Percentiles rank a stretch among this genome's conserved stretches.
Conservation (phyloP, 2,888 invertebrate genomes). For the Epicampocera succincta region DNA sequence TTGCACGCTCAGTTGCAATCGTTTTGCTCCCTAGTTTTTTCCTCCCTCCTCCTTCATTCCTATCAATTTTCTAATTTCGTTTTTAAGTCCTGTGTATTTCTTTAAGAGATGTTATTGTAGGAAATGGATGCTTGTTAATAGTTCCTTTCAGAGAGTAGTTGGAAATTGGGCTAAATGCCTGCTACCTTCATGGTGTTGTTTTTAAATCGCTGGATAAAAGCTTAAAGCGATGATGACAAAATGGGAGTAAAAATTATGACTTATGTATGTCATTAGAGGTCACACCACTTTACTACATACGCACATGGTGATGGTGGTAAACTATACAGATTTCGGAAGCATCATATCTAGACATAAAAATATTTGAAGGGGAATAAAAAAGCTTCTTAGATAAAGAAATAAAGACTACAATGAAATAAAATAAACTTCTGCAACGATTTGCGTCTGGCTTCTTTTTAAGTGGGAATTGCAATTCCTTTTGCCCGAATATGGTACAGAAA, state of each 20-base stretch:
- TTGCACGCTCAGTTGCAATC: background rate
- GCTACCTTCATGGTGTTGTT: background rate
- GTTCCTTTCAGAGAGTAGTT: slow-evolving; percentile 1
- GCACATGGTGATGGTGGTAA: too few species aligned
- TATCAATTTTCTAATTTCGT: background rate
- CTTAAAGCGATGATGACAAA: slow-evolving; percentile 18
- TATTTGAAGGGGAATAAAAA: too few species aligned
- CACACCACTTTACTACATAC: background rate
- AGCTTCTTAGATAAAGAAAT: too few species aligned
- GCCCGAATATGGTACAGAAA: too few species aligned
- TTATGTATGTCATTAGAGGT: slow-evolving; percentile 25
- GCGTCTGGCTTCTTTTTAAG: too few species aligned
- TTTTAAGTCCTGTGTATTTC: background rate
- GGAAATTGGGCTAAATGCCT: background rate
- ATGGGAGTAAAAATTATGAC: slow-evolving; percentile 7
- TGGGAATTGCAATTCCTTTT: too few species aligned
- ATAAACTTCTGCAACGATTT: too few species aligned
- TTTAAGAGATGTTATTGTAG: background rate
- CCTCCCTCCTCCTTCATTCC: background rate
- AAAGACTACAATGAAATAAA: too few species aligned
- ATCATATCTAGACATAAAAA: too few species aligned
- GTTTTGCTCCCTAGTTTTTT: background rate
- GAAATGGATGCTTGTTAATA: slow-evolving; percentile 15
- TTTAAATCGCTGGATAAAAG: slow-evolving; percentile 15
- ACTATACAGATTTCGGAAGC: background rate